Percentiles rank a stretch among this genome's conserved stretches.
phyloP scores from a whole-genome alignment of 2,113 vertebrate genomes.

The Pedionomus torquatus region DNA sequence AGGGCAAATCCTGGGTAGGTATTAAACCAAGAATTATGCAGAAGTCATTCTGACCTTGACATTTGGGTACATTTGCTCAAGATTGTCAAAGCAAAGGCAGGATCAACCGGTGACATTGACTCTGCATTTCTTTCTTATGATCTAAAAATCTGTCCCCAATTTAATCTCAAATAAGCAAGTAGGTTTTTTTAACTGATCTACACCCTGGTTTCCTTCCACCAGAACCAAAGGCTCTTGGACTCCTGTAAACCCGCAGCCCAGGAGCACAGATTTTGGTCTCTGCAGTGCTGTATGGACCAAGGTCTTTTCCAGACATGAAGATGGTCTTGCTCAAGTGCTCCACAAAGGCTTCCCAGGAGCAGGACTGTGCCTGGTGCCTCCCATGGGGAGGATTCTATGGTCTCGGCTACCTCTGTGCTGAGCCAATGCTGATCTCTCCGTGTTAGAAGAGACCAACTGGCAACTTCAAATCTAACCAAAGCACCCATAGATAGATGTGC shows the following conservation, averaged over 20 bases:
- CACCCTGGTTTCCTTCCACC: accelerated
- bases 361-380: not conserved
- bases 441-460: not conserved
- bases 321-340: not conserved
- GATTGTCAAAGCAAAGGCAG: not conserved
- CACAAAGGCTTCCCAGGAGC: not conserved
- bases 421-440: not conserved
- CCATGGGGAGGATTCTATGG: not conserved
- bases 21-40: not conserved
- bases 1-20: not conserved
- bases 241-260: not conserved
- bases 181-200: not conserved
- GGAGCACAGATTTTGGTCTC: not conserved
- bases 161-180: not conserved
- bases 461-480: not conserved
- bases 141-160: not conserved
- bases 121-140: not conserved
- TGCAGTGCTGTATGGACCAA: not conserved
- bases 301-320: not conserved
- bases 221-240: not conserved
- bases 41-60: not conserved
- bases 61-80: not conserved
- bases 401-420: not conserved
- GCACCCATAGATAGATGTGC: accelerated
- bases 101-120: not conserved